Percentiles rank a stretch among this genome's conserved stretches.
Evolutionary conservation across 2,113 vertebrate species (phyloP).

Genomic region (Maccullochella peelii): DNA sequence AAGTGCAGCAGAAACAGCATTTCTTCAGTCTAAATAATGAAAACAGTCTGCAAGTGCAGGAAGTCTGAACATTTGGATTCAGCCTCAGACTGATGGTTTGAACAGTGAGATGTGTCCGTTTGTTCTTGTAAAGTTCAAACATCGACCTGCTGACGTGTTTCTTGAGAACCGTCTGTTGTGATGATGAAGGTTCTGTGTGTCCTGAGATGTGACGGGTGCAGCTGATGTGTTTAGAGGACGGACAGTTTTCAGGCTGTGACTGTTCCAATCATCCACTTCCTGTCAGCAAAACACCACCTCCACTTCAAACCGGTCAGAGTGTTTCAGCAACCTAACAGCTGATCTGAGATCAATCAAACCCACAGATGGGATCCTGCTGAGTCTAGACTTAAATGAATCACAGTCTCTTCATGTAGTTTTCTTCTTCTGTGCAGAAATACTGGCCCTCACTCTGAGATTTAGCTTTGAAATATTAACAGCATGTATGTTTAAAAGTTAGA

Average conservation of each 20-base stretch:
- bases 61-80: background rate
- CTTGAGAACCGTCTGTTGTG: too few relatives aligned
- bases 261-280: conserved; percentile 34
- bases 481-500: conserved; percentile 6
- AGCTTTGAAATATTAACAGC: background rate
- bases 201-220: background rate
- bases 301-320: conserved; percentile 4
- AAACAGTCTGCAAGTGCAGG: background rate
- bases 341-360: too few relatives aligned
- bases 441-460: background rate
- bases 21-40: background rate
- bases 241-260: conserved; percentile 13
- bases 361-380: too few relatives aligned
- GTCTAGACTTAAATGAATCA: too few relatives aligned
- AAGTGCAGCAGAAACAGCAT: too few relatives aligned
- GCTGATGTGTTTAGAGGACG: background rate
- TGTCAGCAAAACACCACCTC: conserved; percentile 1
- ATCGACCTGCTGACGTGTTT: background rate
- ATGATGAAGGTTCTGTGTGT: background rate
- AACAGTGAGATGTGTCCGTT: too few relatives aligned
- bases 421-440: background rate
- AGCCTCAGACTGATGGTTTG: background rate
- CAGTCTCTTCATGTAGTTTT: background rate
- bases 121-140: too few relatives aligned
- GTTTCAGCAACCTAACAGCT: conserved; percentile 2